Evolutionary conservation across 35 echinoderm and acorn worm species (phyloP), one percentile per base, ranked within the genome.

Genomic region (Apostichopus californicus): DNA sequence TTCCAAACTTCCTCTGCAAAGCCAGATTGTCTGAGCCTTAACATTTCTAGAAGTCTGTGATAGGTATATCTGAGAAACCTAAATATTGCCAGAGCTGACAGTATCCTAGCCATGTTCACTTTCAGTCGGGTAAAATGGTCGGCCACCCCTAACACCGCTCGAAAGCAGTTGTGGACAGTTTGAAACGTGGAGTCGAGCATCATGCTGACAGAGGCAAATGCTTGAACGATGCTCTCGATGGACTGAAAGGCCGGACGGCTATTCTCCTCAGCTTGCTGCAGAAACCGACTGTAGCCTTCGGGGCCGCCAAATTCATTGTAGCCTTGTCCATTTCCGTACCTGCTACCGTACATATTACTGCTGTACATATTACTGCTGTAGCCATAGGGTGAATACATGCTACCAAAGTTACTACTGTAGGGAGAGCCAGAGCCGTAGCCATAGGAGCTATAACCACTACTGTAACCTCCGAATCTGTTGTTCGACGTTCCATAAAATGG

Each of bases 61-160:
- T 93, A 93, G 14, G 94, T 77, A 78, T 98, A 98, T 46, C 95
- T 91, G 9, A 98, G 61, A 26, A 93, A 94, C 77, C 97, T 83
- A 26, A 98, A 96, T 58, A 95, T 66, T 9, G 97, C 94, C 56
- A 98, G 55, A 1, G 97, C 97, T 21, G 94, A 93, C 18, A 98
- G 88, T 26, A 98, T 94, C 72, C 92, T 94, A 6, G 95, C 93
- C 57, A 98, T 87, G 83, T 98, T 95, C 18, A 96, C 61, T 82
- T 98, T 98, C 5, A 98, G 93, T 80, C 97, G 89, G 4, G 97
- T 96, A 66, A 98, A 98, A 85, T 98, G 97, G 73, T 98, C 97
- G 1, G 97, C 97, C 0, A 98, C 97, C 52, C 97, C 97, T 1
- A 98, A 20, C 2, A 98, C 97, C 54, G 97, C 97, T 23, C 97